phyloP scores from a whole-genome alignment of 1,140 invertebrate species.

The Bombus pascuorum region DNA sequence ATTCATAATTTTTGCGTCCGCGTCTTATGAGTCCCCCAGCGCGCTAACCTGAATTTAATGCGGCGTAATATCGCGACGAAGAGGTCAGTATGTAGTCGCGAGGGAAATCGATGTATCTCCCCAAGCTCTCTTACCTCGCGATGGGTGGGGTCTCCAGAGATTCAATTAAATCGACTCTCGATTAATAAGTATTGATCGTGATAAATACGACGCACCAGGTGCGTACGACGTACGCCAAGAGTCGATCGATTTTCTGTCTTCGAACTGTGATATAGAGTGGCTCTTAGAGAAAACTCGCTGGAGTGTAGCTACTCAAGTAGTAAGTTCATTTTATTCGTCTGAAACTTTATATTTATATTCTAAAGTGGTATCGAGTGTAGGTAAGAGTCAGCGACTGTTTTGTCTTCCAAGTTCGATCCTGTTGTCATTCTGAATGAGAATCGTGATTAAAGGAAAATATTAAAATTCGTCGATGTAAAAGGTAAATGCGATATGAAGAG shows the following conservation, averaged over 20 bases:
- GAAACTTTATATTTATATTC: not conserved
- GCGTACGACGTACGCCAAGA: not conserved
- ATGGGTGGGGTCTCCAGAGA: not conserved
- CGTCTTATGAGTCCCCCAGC: conserved; percentile 24
- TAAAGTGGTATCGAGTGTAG: no score
- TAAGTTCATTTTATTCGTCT: not conserved
- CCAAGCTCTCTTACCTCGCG: not conserved
- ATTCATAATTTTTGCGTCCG: conserved; percentile 46
- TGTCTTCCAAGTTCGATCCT: no score
- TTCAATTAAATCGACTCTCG: conserved; percentile 8
- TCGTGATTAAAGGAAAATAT: no score
- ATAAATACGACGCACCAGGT: not conserved
- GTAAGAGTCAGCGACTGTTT: no score
- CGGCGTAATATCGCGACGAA: conserved; percentile 9
- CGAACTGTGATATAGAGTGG: not conserved
- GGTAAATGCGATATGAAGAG: no score
- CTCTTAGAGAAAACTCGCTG: not conserved
- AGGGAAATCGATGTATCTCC: not conserved
- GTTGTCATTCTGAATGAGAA: no score
- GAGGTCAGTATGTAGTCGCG: not conserved
- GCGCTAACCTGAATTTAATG: conserved; percentile 39
- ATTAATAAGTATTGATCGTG: not conserved
- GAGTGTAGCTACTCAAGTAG: no score
- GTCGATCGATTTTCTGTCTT: not conserved
- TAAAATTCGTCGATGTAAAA: no score